Base-by-base conservation (phyloP, 2,797 vertebrate genomes). In the Manis pentadactyla region DNA sequence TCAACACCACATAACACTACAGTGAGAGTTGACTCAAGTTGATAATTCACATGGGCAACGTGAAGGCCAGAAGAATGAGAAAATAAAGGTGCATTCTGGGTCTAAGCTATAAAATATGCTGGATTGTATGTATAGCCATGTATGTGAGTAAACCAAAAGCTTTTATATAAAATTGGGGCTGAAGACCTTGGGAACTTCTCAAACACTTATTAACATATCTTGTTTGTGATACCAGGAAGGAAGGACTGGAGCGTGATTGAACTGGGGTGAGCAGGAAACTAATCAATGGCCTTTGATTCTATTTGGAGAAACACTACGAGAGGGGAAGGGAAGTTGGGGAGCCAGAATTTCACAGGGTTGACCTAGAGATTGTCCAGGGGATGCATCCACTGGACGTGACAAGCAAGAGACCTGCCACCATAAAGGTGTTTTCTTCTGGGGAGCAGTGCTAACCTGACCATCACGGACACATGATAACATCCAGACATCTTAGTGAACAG, bases 211-310 rank as follows among this genome's bases (percentile, higher is more conserved):
- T 78, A 25, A 53, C 27, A 23, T 29, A 9, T 51, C 37, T 86
- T 74, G 37, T 7, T 29, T 87, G 71, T 37, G 49, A n/a, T 19
- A 18, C 34, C 21, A 51, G 46, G 31, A 77, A 78, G 85, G 59
- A 19, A 53, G 49, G 0, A 17, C 14, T 21, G 19, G 25, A 34
- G 51, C 66, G 18, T 25, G 19, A 7, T 34, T 19, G 25, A 57
- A 49, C 59, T 0, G 4, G 0, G 1, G 2, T 9, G 7, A 19
- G 11, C 4, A 73, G 63, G 23, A 64, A 71, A 7, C 27, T 46
- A n/a, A 42, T 18, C 57, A 59, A 21, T 6, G n/a, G 14, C 3
- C 27, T 92, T n/a, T 39, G 49, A 86, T 6, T 77, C 14, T 75
- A 5, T 53, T 51, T 75, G 34, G 55, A 93, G 63, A 86, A 53